A percentile compares a stretch with the other conserved stretches of the same genome.
phyloP scores from a whole-genome alignment of 2,797 vertebrate genomes.

The Leptoclinus maculatus region DNA sequence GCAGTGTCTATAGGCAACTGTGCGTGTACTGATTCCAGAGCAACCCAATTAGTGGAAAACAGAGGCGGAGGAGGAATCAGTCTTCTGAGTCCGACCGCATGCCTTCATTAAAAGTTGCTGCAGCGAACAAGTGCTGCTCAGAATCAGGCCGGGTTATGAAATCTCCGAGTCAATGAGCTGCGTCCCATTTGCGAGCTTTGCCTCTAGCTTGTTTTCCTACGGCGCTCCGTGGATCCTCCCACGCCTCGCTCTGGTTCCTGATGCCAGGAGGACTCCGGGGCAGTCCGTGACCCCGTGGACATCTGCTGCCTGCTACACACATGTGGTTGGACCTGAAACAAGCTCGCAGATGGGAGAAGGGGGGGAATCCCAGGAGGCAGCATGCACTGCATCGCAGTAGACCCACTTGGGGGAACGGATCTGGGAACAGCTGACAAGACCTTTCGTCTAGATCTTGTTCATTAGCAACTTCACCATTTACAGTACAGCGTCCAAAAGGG shows the following conservation, averaged over 20 bases:
- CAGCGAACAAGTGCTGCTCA: conserved; percentile 39
- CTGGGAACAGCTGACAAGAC: conserved; percentile 55
- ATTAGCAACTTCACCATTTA: background rate
- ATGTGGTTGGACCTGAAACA: conserved; percentile 48
- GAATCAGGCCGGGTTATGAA: conserved; percentile 45
- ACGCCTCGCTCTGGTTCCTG: conserved; percentile 26
- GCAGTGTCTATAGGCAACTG: conserved; percentile 11
- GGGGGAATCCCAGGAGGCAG: conserved; percentile 54
- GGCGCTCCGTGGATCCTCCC: conserved; percentile 21
- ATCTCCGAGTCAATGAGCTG: conserved; percentile 34
- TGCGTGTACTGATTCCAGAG: conserved; percentile 19
- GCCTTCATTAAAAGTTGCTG: conserved; percentile 54
- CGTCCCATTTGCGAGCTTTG: conserved; percentile 39
- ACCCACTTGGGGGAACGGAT: conserved; percentile 24
- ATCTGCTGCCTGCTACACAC: conserved; percentile 58
- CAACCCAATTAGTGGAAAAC: conserved; percentile 61
- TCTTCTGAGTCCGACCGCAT: conserved; percentile 27
- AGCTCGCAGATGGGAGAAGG: conserved; percentile 49
- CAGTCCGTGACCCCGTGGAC: conserved; percentile 41
- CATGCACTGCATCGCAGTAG: background rate
- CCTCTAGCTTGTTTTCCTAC: conserved; percentile 50
- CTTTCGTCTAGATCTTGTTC: conserved; percentile 19
- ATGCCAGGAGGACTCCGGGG: conserved; percentile 53
- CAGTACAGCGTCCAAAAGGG: background rate
- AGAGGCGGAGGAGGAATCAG: conserved; percentile 40